Conservation (phyloP, 1,140 invertebrate species). For the Plectrocnemia conspersa region DNA sequence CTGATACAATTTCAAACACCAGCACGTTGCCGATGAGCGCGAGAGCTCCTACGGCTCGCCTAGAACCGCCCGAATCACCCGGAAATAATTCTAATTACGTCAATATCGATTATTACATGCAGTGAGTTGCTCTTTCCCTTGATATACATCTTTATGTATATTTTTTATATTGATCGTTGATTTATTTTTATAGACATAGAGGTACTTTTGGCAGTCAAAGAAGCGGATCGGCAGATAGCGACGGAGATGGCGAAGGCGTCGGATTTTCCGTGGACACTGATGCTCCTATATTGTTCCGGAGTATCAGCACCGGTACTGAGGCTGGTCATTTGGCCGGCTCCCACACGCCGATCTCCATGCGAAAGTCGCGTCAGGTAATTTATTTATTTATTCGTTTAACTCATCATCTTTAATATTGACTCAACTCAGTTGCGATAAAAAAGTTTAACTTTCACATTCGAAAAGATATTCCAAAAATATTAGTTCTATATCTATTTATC, state of each 20-base stretch:
- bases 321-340: constrained; percentile 32
- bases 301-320: constrained; percentile 49
- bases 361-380: constrained; percentile 46
- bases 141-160: neutral
- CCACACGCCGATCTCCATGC: constrained; percentile 43
- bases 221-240: constrained; percentile 47
- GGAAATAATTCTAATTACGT: constrained; percentile 78
- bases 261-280: constrained; percentile 34
- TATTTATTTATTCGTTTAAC: too few relatives aligned
- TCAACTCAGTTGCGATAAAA: too few relatives aligned
- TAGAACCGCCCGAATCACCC: constrained; percentile 64
- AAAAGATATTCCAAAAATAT: too few relatives aligned
- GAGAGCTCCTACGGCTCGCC: constrained; percentile 37
- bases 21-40: constrained; percentile 54
- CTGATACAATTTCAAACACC: constrained; percentile 57
- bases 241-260: constrained; percentile 44
- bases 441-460: too few relatives aligned
- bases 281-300: constrained; percentile 39
- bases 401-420: too few relatives aligned
- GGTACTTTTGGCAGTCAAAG: constrained; percentile 39
- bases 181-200: constrained; percentile 38
- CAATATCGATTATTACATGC: constrained; percentile 85
- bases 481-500: too few relatives aligned
- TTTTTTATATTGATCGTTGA: neutral
- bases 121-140: constrained; percentile 53